Conservation (phyloP, 2,888 invertebrate genomes). For the Ectropis crepuscularia region DNA sequence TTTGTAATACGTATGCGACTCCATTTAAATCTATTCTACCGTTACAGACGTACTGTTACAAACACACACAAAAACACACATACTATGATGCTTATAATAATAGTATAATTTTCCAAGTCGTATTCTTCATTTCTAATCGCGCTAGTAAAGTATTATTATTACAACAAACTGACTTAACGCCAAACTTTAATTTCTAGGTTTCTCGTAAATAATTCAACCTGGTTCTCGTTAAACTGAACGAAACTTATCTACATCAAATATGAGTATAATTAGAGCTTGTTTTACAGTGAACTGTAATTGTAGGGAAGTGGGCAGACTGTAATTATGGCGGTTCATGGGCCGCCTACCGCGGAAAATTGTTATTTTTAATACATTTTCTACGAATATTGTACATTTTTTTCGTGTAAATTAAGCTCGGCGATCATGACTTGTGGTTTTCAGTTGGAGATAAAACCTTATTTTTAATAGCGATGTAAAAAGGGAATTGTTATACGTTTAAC, state of each 20-base stretch:
- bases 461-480: too few relatives aligned
- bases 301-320: constrained; percentile 8
- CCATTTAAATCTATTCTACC: too few relatives aligned
- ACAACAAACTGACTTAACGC: too few relatives aligned
- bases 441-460: not conserved
- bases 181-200: too few relatives aligned
- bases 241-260: constrained; percentile 1
- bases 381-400: constrained; percentile 14
- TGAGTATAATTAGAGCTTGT: constrained; percentile 20
- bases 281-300: constrained; percentile 22
- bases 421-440: constrained; percentile 8
- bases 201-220: not conserved
- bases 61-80: too few relatives aligned
- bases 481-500: too few relatives aligned
- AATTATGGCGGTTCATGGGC: constrained; percentile 18
- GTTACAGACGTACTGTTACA: too few relatives aligned
- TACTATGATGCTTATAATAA: too few relatives aligned
- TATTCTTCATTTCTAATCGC: too few relatives aligned
- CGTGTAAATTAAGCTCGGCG: constrained; percentile 7
- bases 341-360: constrained; percentile 23
- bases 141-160: too few relatives aligned
- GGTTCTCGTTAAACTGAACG: not conserved
- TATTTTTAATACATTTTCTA: constrained; percentile 29
- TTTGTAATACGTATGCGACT: too few relatives aligned
- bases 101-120: too few relatives aligned